phyloP scores from a whole-genome alignment of 2,797 vertebrate species.

The Siniperca undulata region DNA sequence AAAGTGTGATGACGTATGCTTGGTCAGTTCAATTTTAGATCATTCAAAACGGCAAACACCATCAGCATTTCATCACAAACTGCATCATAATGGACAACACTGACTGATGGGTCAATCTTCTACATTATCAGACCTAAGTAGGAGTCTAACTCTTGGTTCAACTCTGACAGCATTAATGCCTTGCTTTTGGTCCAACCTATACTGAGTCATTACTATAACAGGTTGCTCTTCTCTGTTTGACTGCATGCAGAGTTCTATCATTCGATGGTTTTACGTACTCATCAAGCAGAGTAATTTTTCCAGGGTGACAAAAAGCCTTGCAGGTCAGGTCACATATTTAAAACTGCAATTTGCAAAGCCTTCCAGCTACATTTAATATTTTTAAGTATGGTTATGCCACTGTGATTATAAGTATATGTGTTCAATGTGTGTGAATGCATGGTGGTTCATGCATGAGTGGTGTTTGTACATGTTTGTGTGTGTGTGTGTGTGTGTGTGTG shows the following conservation, averaged over 20 bases:
- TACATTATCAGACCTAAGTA: constrained; percentile 23
- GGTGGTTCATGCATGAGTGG: background rate
- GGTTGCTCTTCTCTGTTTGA: constrained; percentile 34
- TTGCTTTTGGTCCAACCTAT: constrained; percentile 27
- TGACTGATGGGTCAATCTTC: background rate
- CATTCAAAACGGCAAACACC: background rate
- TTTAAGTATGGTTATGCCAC: constrained; percentile 69
- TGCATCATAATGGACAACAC: constrained; percentile 2
- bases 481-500: constrained; percentile 28
- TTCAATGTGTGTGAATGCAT: constrained; percentile 17
- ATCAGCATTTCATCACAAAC: constrained; percentile 10
- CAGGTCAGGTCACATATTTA: constrained; percentile 70
- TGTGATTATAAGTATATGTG: constrained; percentile 65
- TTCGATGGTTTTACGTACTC: constrained; percentile 63
- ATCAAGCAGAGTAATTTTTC: constrained; percentile 76
- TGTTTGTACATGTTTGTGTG: background rate
- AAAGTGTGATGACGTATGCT: constrained; percentile 10
- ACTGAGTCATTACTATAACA: constrained; percentile 56
- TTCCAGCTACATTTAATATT: constrained; percentile 70
- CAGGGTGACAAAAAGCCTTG: constrained; percentile 54
- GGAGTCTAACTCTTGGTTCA: constrained; percentile 30
- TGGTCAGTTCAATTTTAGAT: background rate
- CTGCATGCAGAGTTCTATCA: constrained; percentile 44
- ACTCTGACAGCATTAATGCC: constrained; percentile 20
- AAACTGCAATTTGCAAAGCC: constrained; percentile 67